Percentiles rank a stretch among this genome's conserved stretches.
Conservation (phyloP, 2,113 vertebrate species). For the Otis tarda region DNA sequence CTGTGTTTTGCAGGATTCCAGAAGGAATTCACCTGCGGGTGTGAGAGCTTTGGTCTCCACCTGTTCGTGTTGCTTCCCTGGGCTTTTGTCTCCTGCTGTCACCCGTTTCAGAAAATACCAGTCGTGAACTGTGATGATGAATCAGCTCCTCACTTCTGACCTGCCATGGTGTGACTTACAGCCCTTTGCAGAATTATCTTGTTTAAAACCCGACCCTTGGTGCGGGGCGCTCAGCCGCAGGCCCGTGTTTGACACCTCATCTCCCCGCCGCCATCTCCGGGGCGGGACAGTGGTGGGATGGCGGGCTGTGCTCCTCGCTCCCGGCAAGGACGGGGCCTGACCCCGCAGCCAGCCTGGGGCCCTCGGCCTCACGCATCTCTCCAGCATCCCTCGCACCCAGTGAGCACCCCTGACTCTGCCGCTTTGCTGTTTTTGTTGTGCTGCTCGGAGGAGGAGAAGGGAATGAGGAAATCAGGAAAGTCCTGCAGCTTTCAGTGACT, state of each 20-base stretch:
- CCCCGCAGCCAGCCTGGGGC: accelerated
- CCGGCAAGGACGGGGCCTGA: not conserved
- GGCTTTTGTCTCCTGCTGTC: not conserved
- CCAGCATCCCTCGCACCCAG: accelerated
- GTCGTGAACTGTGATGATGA: not conserved
- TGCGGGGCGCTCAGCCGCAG: not conserved
- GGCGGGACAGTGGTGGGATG: not conserved
- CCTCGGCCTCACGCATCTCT: accelerated
- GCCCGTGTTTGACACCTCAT: accelerated
- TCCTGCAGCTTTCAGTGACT: not conserved
- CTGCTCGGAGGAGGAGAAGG: not conserved
- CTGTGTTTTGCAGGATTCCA: not conserved
- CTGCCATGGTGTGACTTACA: accelerated
- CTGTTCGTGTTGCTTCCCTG: accelerated
- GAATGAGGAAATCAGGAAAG: not conserved
- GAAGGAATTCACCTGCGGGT: not conserved
- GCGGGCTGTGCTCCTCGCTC: not conserved
- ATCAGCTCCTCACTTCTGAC: accelerated
- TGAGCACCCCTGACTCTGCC: accelerated
- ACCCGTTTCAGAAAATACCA: not conserved
- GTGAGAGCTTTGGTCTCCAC: not conserved
- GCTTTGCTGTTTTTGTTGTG: accelerated
- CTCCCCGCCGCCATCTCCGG: not conserved
- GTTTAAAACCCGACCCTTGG: no score
- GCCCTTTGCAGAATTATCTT: not conserved